phyloP scores from a whole-genome alignment of 2,797 vertebrate species.

The Microtus californicus region DNA sequence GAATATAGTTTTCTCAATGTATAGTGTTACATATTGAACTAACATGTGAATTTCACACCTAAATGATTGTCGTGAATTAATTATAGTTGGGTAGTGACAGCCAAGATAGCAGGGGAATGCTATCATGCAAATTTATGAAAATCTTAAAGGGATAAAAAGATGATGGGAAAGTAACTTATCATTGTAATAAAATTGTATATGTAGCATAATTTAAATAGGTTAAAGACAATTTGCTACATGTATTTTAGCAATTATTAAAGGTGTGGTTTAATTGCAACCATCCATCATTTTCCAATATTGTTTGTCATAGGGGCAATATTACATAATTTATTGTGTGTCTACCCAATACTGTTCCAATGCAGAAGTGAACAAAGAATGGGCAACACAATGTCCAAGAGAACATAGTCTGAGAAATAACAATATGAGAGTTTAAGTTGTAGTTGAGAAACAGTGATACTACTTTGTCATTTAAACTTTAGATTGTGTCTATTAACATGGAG shows the following conservation, averaged over 20 bases:
- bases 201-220: not conserved
- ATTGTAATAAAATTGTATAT: not conserved
- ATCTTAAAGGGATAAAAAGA: not conserved
- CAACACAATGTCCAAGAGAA: not conserved
- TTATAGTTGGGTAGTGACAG: not conserved
- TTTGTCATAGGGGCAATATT: not conserved
- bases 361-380: not conserved
- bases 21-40: not conserved
- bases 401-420: not conserved
- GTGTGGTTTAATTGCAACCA: not conserved
- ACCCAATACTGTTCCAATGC: not conserved
- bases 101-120: accelerated
- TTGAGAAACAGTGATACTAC: not conserved
- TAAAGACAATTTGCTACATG: not conserved
- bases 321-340: no score
- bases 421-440: not conserved
- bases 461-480: not conserved
- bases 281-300: not conserved
- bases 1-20: not conserved
- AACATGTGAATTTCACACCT: not conserved
- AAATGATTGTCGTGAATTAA: not conserved
- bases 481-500: not conserved
- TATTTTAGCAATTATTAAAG: not conserved
- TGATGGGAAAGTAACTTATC: not conserved
- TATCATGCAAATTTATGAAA: not conserved